Evolutionary conservation across 2,888 invertebrate species (phyloP), one percentile per base, ranked within the genome.

Genomic region (Temnothorax ravouxi): DNA sequence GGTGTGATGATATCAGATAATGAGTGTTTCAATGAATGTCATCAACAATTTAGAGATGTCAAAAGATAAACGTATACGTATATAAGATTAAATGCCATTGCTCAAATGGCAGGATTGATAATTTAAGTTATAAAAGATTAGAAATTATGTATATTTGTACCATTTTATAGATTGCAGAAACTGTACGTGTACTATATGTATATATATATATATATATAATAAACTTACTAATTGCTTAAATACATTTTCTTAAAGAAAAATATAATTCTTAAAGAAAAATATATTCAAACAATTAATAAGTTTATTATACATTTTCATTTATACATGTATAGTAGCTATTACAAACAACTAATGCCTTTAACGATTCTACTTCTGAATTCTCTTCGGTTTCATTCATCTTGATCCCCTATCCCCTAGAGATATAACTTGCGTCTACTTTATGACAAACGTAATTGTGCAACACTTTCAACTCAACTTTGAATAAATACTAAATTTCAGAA

Each of bases 141-240:
- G 1, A 52, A 21, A 34, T 69, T 21, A 41, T 15, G 13, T 15
- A 21, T n/a, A 41, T 38, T 15, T 66, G 25, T 41, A 0, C 0
- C 25, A 56, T 72, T 72, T 71, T 71, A 71, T 52, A 71, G 0
- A 71, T 21, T 52, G 34, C 2, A 61, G 9, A 61, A 34, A 61
- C 3, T 34, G 38, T 62, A 21, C 38, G 13, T n/a, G 13, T 4
- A 38, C 6, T 13, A 38, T 62, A 59, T 25, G 5, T 11, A 3
- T 13, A 56, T 1, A 25, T 1, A 25, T 25, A 25, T 25, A 25
- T 25, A 59, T 56, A 13, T 21, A 3, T 25, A 56, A 29, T 29
- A 29, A 25, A 29, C 3, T 29, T 29, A 3, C 29, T 29, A 29
- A 2, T 29, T 29, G 2, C 2, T 29, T 29, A 29, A 29, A 29